These are phyloP conservation scores for Microtus montanus DNA, from an alignment of 2,113 vertebrate genomes.

Conservation along the genomic window DNA sequence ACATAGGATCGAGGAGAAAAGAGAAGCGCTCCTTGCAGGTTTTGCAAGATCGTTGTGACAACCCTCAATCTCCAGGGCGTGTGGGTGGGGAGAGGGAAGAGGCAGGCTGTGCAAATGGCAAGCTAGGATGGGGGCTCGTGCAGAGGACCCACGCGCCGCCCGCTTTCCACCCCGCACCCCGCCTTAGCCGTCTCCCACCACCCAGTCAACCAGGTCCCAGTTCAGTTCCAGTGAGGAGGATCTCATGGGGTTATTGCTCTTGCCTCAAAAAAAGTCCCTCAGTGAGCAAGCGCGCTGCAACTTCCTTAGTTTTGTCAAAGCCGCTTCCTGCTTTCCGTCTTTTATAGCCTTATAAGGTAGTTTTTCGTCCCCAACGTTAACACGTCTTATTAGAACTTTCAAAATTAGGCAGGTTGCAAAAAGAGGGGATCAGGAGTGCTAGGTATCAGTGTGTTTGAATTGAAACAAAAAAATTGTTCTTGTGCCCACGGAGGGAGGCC, in stretches of 20 bases:
- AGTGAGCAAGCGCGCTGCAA: slow-evolving; percentile 90
- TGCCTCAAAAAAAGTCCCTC: slow-evolving; percentile 78
- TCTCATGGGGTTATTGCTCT: slow-evolving; percentile 78
- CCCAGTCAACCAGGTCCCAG: slow-evolving; percentile 47
- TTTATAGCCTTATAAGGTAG: slow-evolving; percentile 96
- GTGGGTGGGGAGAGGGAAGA: slow-evolving; percentile 49
- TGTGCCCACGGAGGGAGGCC: not conserved
- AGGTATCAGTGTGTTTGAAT: not conserved
- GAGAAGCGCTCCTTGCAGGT: slow-evolving; percentile 45
- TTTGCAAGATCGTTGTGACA: slow-evolving; percentile 59
- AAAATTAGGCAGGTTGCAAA: slow-evolving; percentile 58
- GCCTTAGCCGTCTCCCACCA: not conserved
- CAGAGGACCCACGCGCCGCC: slow-evolving; percentile 24
- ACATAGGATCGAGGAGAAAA: not conserved
- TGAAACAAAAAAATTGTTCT: not conserved
- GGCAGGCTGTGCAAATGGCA: slow-evolving; percentile 22
- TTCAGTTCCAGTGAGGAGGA: slow-evolving; percentile 55
- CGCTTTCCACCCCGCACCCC: not conserved
- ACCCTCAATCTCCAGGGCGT: slow-evolving; percentile 35
- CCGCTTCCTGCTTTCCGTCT: slow-evolving; percentile 94
- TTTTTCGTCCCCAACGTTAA: slow-evolving; percentile 87
- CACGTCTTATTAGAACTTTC: slow-evolving; percentile 78
- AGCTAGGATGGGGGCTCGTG: slow-evolving; percentile 5
- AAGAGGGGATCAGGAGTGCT: slow-evolving; percentile 4
- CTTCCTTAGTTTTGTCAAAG: slow-evolving; percentile 92